Base-by-base conservation (phyloP, 2,113 vertebrate species). In the Neoarius graeffei region DNA sequence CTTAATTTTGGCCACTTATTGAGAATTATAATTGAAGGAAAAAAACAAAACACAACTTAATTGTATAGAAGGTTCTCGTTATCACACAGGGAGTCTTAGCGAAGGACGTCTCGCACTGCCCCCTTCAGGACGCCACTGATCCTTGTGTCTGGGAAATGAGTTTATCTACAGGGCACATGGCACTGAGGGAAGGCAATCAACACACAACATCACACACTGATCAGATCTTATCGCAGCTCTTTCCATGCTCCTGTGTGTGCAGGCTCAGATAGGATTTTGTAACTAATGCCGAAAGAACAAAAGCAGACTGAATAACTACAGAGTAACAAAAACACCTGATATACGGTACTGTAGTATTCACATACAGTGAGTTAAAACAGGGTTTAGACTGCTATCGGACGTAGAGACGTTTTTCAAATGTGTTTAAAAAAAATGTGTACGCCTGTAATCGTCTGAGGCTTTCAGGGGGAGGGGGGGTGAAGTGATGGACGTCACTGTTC, bases 171-270 rank as follows among this genome's bases (percentile, higher is more conserved):
- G 73, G 74, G 23, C 25, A 11, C 82, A 90, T 87, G 74, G 89
- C 82, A 83, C 62, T 50, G 66, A 79, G 85, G 10, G 30, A 85
- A 88, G 59, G 59, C 73, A 83, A 90, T 88, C 90, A 54, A 27
- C 77, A 9, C 71, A 86, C 85, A 62, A 62, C 81, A 89, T 88
- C 88, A 52, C 85, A 73, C 76, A 56, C 85, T 67, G 60, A 88
- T 84, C 48, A 79, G 84, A 83, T 90, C 88, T 86, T 79, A 91
- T 89, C 89, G 13, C 50, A 66, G 85, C 56, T 35, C 60, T 74
- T 83, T 83, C 54, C 81, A 62, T 62, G 67, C 84, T 81, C 83
- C 17, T 76, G 56, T 67, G 74, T 88, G 57, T 90, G 74, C 48
- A 52, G 3, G 59, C 2, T 17, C 42, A 86, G 81, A 90, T 88